Evolutionary conservation across 2,797 vertebrate species (phyloP).

Genomic region (Cuculus canorus): DNA sequence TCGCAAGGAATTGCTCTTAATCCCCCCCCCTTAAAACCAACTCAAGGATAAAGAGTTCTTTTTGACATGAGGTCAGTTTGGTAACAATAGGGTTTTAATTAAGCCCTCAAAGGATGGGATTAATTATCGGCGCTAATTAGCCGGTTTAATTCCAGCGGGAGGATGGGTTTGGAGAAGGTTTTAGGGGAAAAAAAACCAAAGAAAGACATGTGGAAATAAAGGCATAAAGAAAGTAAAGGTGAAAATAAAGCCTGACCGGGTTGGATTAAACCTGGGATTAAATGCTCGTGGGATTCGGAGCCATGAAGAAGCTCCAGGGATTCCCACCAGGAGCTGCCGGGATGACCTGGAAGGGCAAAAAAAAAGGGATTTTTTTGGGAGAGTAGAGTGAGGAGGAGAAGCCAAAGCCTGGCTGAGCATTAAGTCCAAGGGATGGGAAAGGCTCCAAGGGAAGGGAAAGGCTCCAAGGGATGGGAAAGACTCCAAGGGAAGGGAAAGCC

Average conservation of each 20-base stretch:
- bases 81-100: neutral
- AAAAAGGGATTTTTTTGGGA: no score
- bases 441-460: no score
- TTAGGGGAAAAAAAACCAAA: no score
- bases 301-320: no score
- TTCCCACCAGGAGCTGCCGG: neutral
- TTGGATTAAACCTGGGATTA: neutral
- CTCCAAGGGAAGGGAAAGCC: no score
- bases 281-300: neutral
- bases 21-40: neutral
- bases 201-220: neutral
- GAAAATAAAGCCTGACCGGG: neutral
- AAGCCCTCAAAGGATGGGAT: neutral
- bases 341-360: neutral
- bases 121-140: neutral
- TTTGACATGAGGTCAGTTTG: neutral
- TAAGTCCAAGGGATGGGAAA: no score
- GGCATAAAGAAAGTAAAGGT: rapidly evolving
- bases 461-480: no score
- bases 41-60: neutral
- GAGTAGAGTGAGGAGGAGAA: no score
- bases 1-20: neutral
- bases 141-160: neutral
- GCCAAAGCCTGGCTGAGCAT: no score
- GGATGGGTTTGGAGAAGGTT: neutral